Percentiles rank a stretch among this genome's conserved stretches.
phyloP scores from a whole-genome alignment of 1,140 invertebrate genomes.

The Nasonia giraulti region DNA sequence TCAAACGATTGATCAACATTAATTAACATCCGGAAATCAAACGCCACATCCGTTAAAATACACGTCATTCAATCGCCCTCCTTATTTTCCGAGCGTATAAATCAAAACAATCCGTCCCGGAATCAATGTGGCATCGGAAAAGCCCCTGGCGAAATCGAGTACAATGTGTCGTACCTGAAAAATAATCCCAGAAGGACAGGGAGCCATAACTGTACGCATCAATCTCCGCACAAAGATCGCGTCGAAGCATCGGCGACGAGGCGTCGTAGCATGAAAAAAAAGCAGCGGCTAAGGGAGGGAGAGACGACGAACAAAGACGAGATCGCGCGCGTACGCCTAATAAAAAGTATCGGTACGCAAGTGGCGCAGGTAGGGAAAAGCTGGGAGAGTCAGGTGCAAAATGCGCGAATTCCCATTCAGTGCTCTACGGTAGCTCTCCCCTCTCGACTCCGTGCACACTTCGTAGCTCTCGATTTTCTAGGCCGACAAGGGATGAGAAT shows the following conservation, averaged over 20 bases:
- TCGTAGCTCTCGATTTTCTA: neutral
- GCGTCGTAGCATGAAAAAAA: slow-evolving; percentile 41
- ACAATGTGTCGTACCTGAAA: neutral
- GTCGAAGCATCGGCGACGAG: slow-evolving; percentile 10
- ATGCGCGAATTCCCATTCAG: slow-evolving; percentile 43
- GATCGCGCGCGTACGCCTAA: slow-evolving; percentile 2
- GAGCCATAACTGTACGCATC: slow-evolving; percentile 16
- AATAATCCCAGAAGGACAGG: neutral
- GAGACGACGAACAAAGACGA: slow-evolving; percentile 21
- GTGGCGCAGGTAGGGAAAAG: slow-evolving; percentile 39
- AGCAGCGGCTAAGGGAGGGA: slow-evolving; percentile 7
- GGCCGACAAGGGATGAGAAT: neutral
- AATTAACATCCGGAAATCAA: too few relatives aligned
- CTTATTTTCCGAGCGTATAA: neutral
- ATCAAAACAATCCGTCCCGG: neutral
- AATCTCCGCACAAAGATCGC: slow-evolving; percentile 37
- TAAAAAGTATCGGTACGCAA: slow-evolving; percentile 44
- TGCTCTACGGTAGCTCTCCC: neutral
- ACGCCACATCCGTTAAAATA: too few relatives aligned
- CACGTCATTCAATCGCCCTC: too few relatives aligned
- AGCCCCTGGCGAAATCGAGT: neutral
- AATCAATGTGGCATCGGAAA: too few relatives aligned
- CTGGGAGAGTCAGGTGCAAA: slow-evolving; percentile 45
- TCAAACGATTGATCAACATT: neutral
- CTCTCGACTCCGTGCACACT: neutral